A percentile compares a stretch with the other conserved stretches of the same genome.
phyloP scores from a whole-genome alignment of 2,113 vertebrate species.

The Hemiprocne comata region DNA sequence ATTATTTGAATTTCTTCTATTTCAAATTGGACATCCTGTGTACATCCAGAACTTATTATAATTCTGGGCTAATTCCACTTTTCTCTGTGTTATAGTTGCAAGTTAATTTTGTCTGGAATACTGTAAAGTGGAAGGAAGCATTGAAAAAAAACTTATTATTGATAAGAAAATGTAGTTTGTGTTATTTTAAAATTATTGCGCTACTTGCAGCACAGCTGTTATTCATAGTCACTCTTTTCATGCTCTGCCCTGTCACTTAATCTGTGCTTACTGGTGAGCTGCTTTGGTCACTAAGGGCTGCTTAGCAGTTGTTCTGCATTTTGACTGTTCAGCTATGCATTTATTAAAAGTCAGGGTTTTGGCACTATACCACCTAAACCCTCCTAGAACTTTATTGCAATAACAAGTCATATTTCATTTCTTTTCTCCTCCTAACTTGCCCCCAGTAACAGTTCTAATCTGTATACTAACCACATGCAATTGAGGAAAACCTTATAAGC shows the following conservation, averaged over 20 bases:
- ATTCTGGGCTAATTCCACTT: not conserved
- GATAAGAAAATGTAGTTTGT: not conserved
- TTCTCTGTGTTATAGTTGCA: not conserved
- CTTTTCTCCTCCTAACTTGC: not conserved
- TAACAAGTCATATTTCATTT: not conserved
- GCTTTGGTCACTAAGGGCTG: not conserved
- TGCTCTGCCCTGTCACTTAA: not conserved
- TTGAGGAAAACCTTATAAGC: not conserved
- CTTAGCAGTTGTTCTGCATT: not conserved
- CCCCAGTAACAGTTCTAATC: not conserved
- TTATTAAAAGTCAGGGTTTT: constrained; percentile 33
- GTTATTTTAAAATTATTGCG: not conserved
- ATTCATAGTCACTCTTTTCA: not conserved
- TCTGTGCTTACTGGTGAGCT: not conserved
- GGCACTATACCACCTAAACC: not conserved
- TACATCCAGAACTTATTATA: not conserved
- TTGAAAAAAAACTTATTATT: not conserved
- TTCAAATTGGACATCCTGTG: not conserved
- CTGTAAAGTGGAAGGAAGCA: not conserved
- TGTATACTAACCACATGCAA: not conserved
- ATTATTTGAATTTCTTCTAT: not conserved
- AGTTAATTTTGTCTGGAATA: not conserved
- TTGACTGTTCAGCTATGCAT: constrained; percentile 7
- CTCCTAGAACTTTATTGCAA: not conserved
- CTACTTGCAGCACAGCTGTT: not conserved